Evolutionary conservation across 2,888 invertebrate species (phyloP), one percentile per base, ranked within the genome.

Genomic region (Elysia crispata): DNA sequence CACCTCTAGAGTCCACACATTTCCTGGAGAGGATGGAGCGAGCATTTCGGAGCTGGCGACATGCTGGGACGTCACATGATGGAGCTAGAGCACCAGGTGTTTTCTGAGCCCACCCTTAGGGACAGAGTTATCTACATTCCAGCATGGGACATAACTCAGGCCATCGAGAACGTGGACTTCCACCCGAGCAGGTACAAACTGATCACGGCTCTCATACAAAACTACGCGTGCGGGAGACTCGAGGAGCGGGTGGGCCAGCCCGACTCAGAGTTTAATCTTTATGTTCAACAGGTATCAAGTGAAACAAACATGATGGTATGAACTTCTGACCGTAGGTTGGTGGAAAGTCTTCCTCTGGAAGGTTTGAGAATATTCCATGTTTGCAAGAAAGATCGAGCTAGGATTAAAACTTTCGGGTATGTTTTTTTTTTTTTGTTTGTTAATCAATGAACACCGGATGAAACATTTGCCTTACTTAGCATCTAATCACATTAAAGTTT

Each of bases 131-230:
- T 76, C 3, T 76, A 64, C 25, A 18, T 66, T 20, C 30, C 64
- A 25, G 49, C 76, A 0, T 76, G 76, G 76, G 76, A 76, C 67
- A 25, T 76, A n/a, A 76, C 76, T 11, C 30, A 66, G 25, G 76
- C 76, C 13, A 13, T n/a, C 0, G 50, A 3, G 25, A 76, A 76
- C 50, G 49, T 20, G 0, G 54, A 66, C 30, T 50, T 25, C 66
- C 76, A 76, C 25, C 76, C 76, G 8, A n/a, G 8, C 3, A 11
- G 0, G 1, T 30, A 33, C 15, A 11, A 0, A 1, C 20, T 50
- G 11, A 50, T 76, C 1, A 66, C 23, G n/a, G 1, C 57, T 11
- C 25, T 23, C 11, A 66, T 76, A 20, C n/a, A 28, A n/a, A 66
- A 50, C 50, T 76, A 66, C 66, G 60, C 66, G 64, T 66, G 76